A percentile compares a stretch with the other conserved stretches of the same genome.
These are phyloP conservation scores for Bacillus rossius DNA, from an alignment of 1,140 invertebrate genomes.

Conservation along the genomic window DNA sequence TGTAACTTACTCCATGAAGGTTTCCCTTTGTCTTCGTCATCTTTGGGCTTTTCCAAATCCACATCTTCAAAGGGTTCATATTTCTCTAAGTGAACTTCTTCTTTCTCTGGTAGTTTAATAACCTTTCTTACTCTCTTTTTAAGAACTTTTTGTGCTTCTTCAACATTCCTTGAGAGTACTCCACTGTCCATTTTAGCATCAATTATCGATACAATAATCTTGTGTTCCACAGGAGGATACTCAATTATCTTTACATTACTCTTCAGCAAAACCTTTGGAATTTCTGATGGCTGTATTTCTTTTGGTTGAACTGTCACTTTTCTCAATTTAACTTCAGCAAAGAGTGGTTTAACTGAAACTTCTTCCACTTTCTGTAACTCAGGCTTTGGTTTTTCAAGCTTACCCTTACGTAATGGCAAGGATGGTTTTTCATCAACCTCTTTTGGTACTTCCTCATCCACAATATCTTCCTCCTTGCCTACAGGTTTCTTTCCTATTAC, in stretches of 20 bases:
- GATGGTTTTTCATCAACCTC: too few relatives aligned
- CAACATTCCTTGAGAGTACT: conserved; percentile 36
- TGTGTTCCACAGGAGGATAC: conserved; percentile 26
- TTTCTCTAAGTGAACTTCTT: conserved; percentile 24
- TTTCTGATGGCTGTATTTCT: conserved; percentile 3
- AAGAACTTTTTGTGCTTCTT: conserved; percentile 35
- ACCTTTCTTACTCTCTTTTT: conserved; percentile 32
- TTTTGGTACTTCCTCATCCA: too few relatives aligned
- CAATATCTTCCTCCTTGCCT: too few relatives aligned
- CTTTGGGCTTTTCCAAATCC: too few relatives aligned
- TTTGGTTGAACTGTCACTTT: conserved; percentile 6
- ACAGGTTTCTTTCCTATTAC: too few relatives aligned
- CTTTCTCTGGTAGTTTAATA: conserved; percentile 28
- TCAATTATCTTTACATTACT: conserved; percentile 7
- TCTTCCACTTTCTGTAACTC: too few relatives aligned
- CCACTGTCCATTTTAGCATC: conserved; percentile 34
- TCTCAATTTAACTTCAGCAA: conserved; percentile 14
- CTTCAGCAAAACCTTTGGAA: conserved; percentile 12
- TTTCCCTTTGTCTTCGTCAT: neutral
- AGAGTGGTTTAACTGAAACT: too few relatives aligned
- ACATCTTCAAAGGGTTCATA: too few relatives aligned
- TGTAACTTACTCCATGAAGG: neutral
- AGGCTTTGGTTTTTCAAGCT: too few relatives aligned
- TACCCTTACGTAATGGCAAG: too few relatives aligned
- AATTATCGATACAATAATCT: conserved; percentile 25